A percentile compares a stretch with the other conserved stretches of the same genome.
Evolutionary conservation across 2,888 invertebrate genomes (phyloP).

Genomic region (Drosophila anomelani): DNA sequence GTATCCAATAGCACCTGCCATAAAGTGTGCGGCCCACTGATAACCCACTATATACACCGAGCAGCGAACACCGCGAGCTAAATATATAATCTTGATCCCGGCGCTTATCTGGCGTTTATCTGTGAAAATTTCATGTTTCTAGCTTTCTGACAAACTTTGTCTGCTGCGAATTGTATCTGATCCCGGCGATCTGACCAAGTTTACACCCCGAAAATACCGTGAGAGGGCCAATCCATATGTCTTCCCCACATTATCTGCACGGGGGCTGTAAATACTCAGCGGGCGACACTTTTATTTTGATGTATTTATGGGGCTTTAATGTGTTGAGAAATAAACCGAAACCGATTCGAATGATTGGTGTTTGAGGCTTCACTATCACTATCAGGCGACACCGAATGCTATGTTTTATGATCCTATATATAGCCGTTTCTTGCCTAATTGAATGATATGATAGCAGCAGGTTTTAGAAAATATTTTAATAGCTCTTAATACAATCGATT

Average conservation of each 20-base stretch:
- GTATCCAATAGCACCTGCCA: conserved; percentile 64
- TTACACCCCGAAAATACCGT: conserved; percentile 9
- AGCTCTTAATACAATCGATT: conserved; percentile 78
- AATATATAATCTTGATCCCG: conserved; percentile 67
- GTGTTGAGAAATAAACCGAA: conserved; percentile 56
- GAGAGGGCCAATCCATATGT: conserved; percentile 33
- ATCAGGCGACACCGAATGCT: conserved; percentile 62
- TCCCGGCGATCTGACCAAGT: conserved; percentile 42
- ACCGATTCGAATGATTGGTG: conserved; percentile 51
- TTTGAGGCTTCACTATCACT: conserved; percentile 48
- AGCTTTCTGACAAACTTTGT: conserved; percentile 23
- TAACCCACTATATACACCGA: conserved; percentile 39
- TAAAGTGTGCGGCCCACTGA: conserved; percentile 51
- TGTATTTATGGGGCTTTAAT: conserved; percentile 72
- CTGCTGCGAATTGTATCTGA: conserved; percentile 48
- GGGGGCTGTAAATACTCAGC: conserved; percentile 62
- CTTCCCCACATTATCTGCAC: conserved; percentile 67
- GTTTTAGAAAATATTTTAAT: conserved; percentile 76
- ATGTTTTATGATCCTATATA: conserved; percentile 76
- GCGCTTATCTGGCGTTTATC: conserved; percentile 65
- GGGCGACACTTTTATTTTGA: conserved; percentile 79
- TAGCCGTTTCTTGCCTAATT: conserved; percentile 77
- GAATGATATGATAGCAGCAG: conserved; percentile 76
- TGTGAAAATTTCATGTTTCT: conserved; percentile 1
- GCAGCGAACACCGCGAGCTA: neutral